These are phyloP conservation scores for Nemopilema nomurai DNA, from an alignment of 30 jellyfish, hydroid and myxozoan genomes.

Conservation along the genomic window DNA sequence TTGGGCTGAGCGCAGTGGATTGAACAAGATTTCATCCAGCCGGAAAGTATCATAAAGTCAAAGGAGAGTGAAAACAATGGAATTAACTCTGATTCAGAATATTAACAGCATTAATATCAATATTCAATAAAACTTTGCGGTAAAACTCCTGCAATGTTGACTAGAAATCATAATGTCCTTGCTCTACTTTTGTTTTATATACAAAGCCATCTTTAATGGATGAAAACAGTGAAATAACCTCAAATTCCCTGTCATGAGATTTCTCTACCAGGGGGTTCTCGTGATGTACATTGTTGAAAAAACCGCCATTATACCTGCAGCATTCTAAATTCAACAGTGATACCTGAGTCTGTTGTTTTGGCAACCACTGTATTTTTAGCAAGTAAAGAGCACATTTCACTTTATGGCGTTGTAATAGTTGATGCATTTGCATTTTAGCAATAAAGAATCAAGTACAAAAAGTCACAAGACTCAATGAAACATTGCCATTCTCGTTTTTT, in stretches of 20 bases:
- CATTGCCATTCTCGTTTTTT: too few species aligned
- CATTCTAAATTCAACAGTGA: not conserved
- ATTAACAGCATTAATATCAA: not conserved
- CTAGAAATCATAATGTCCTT: conserved; percentile 1
- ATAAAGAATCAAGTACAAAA: too few species aligned
- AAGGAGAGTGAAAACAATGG: conserved; percentile 6
- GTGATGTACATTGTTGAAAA: not conserved
- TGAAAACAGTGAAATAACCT: not conserved
- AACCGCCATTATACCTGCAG: not conserved
- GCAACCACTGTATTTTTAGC: too few species aligned
- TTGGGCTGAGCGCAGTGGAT: not conserved
- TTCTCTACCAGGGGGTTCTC: not conserved
- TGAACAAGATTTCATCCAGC: not conserved
- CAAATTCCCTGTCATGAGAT: not conserved
- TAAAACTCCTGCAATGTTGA: not conserved
- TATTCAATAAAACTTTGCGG: conserved; percentile 9
- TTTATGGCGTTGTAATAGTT: too few species aligned
- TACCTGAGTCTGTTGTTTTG: too few species aligned
- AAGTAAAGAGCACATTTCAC: too few species aligned
- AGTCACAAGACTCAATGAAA: too few species aligned
- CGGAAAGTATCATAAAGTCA: conserved; percentile 15
- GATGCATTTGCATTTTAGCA: too few species aligned
- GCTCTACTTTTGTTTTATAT: not conserved
- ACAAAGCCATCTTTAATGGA: not conserved
- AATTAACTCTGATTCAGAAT: not conserved